Conservation (phyloP, 2,888 invertebrate species). For the Sphaerophoria rueppellii region DNA sequence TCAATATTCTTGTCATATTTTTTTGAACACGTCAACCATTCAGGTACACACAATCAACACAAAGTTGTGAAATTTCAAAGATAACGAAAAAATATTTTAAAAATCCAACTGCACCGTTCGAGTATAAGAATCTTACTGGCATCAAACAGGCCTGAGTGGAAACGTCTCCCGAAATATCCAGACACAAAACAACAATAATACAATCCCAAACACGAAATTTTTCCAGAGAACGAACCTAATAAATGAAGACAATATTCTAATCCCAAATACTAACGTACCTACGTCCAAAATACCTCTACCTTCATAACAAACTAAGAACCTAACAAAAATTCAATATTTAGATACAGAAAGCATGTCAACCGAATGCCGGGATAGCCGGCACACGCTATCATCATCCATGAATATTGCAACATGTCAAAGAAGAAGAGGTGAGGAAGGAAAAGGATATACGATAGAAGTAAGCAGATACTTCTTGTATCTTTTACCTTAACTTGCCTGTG, state of each 20-base stretch:
- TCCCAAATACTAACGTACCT: neutral
- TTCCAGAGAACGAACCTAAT: conserved; percentile 6
- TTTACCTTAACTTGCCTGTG: neutral
- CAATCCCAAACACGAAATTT: conserved; percentile 24
- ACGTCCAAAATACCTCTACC: neutral
- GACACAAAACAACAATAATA: neutral
- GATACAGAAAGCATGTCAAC: conserved; percentile 39
- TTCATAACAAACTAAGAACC: neutral
- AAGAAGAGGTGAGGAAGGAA: conserved; percentile 50
- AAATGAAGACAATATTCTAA: conserved; percentile 27
- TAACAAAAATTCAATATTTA: conserved; percentile 16
- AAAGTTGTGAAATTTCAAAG: neutral
- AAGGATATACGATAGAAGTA: too few species aligned
- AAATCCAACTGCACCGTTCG: conserved; percentile 26
- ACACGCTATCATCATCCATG: conserved; percentile 23
- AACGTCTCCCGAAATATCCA: neutral
- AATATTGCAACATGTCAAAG: conserved; percentile 22
- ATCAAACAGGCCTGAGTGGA: neutral
- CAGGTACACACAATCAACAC: neutral
- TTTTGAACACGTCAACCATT: neutral
- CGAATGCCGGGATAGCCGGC: conserved; percentile 10
- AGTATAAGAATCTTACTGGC: conserved; percentile 25
- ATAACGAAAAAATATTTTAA: neutral
- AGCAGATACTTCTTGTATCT: neutral
- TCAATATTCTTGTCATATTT: conserved; percentile 39